Base-by-base conservation (phyloP, 2,888 invertebrate genomes). In the Cheilosia variabilis region DNA sequence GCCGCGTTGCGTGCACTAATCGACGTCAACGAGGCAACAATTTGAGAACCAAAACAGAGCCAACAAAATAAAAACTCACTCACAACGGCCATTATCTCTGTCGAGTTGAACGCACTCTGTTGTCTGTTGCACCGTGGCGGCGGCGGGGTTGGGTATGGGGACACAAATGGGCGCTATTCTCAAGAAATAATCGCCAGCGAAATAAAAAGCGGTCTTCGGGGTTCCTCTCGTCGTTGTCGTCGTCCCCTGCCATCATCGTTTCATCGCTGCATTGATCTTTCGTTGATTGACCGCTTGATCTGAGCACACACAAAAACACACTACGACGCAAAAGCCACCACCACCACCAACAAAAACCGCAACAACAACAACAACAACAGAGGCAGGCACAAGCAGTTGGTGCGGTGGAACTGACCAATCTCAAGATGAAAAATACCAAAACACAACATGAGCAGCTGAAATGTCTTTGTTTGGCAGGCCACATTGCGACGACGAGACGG, bases 381-480 rank as follows among this genome's bases (percentile, higher is more conserved):
- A 57, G 57, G 50, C 45, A 55, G 58, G 58, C 55, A n/a, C 47
- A 37, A 37, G 50, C 34, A 58, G 24, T 58, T 69, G 41, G 15
- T 58, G 69, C 27, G 9, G 31, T 2, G 31, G 79, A 79, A 79
- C 79, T 79, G 79, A 79, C 72, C 79, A 79, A 72, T 72, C 79
- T 79, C 72, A 79, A 79, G 72, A 79, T 72, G 79, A 65, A 72
- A 78, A 72, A 79, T 66, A 79, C 72, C 72, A 72, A 79, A 79
- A 79, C 79, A 72, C 81, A 68, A 58, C 81, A 69, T 73, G 68
- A 55, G 15, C 86, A 71, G 69, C 75, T 86, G 80, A 66, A 81
- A 78, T 78, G 81, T 77, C 78, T 87, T 87, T 82, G 77, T 78
- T 82, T 75, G 87, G 69, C 72, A 58, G 62, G 57, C 68, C 63